phyloP scores from a whole-genome alignment of 2,888 invertebrate species.

The Gnatocerus cornutus region DNA sequence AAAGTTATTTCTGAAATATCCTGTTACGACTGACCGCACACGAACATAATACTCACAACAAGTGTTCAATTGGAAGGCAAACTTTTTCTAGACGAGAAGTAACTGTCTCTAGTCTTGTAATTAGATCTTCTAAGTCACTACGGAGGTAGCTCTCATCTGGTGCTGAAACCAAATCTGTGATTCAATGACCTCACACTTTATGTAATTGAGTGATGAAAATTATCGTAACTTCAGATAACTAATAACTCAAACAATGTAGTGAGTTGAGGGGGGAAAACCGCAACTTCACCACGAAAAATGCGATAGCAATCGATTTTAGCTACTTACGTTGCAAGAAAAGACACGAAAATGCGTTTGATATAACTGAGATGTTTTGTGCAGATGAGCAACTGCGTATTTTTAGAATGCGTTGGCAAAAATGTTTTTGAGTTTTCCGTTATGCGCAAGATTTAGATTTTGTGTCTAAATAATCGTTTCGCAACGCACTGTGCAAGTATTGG shows the following conservation, averaged over 20 bases:
- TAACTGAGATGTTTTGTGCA: constrained; percentile 46
- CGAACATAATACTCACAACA: constrained; percentile 45
- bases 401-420: constrained; percentile 50
- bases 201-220: no score
- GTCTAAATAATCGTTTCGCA: constrained; percentile 42
- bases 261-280: no score
- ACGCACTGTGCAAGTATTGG: background rate
- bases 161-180: constrained; percentile 12
- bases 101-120: constrained; percentile 83
- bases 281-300: background rate
- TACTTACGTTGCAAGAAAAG: background rate
- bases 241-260: no score
- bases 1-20: constrained; percentile 31
- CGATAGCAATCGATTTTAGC: background rate
- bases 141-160: constrained; percentile 65
- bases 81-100: constrained; percentile 80
- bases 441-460: constrained; percentile 30
- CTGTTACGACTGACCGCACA: background rate
- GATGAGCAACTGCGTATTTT: constrained; percentile 49
- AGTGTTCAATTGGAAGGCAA: constrained; percentile 56
- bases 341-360: constrained; percentile 21
- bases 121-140: constrained; percentile 79
- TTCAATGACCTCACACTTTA: background rate
- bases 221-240: no score
- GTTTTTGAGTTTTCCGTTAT: constrained; percentile 41